Evolutionary conservation across 2,113 vertebrate genomes (phyloP), one percentile per base, ranked within the genome.

Genomic region (Pristiophorus japonicus): DNA sequence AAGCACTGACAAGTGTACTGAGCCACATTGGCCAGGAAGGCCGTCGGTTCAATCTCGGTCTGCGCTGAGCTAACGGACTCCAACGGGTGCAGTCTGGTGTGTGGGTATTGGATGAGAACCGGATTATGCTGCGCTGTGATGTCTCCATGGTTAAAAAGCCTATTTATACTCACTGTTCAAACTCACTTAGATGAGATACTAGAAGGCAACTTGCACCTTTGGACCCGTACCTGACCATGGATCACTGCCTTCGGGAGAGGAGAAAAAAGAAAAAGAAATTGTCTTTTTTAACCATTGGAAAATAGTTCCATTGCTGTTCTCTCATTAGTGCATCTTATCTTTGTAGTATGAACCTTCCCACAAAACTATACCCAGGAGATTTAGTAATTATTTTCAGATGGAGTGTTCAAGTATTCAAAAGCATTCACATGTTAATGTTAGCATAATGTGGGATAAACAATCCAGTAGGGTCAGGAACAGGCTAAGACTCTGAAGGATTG

Each of bases 331-430:
- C 34, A 2, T 70, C 66, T 73, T 94, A 51, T 73, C 93, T 94
- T 51, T 70, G 42, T 4, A 22, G 42, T 34, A n/a, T 94, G 42
- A 94, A 73, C 42, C 66, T 94, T 47, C 42, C 45, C 65, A 94
- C 66, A 94, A 67, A 70, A 94, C 38, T 47, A 22, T 73, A 47
- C 93, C 93, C 93, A 47, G 42, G 66, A 94, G 93, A 73, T 67
- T 51, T 94, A 73, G 42, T 94, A 51, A 94, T 94, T 94, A 94
- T 94, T 94, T 94, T 70, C 66, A 94, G 66, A 94, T 94, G 65
- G 34, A 67, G 42, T 22, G n/a, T 30, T 70, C 93, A 94, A 94
- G 4, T 30, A 70, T 11, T 94, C 24, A 73, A 47, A 70, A 94
- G 45, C 45, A 34, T 94, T 94, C 66, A 27, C 42, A 94, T 94